Conservation (phyloP, 2,888 invertebrate species). For the Lithophane leautieri region DNA sequence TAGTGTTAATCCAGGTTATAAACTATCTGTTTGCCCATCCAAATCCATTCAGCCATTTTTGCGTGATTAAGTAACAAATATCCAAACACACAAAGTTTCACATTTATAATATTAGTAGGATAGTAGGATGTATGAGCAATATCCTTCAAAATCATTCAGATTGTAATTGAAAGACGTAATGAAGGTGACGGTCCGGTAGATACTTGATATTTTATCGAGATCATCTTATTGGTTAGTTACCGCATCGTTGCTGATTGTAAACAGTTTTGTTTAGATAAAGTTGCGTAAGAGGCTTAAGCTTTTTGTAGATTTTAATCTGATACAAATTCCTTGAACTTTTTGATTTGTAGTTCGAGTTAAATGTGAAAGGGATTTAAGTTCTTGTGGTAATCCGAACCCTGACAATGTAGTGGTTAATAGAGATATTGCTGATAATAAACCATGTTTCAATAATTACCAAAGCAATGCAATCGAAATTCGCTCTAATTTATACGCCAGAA, state of each 20-base stretch:
- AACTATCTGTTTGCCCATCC: no score
- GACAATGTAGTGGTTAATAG: neutral
- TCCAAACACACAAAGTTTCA: no score
- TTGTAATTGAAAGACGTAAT: no score
- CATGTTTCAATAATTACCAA: constrained; percentile 1
- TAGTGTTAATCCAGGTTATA: no score
- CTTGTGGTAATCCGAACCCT: neutral
- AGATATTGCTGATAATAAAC: constrained; percentile 10
- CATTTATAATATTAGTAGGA: no score
- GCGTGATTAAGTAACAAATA: no score
- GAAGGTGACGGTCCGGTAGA: neutral
- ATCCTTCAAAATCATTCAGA: no score
- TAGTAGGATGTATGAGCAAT: no score
- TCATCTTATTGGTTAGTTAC: constrained; percentile 38
- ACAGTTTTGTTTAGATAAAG: neutral
- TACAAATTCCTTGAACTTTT: constrained; percentile 21
- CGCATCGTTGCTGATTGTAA: constrained; percentile 23
- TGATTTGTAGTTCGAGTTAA: constrained; percentile 18
- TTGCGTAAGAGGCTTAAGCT: constrained; percentile 18
- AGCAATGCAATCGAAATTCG: constrained; percentile 20
- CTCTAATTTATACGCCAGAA: constrained; percentile 35
- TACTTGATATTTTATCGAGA: constrained; percentile 16
- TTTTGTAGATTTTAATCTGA: constrained; percentile 31
- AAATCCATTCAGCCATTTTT: no score
- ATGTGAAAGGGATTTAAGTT: constrained; percentile 29